phyloP scores from a whole-genome alignment of 2,113 vertebrate genomes.

The Anoura caudifer region DNA sequence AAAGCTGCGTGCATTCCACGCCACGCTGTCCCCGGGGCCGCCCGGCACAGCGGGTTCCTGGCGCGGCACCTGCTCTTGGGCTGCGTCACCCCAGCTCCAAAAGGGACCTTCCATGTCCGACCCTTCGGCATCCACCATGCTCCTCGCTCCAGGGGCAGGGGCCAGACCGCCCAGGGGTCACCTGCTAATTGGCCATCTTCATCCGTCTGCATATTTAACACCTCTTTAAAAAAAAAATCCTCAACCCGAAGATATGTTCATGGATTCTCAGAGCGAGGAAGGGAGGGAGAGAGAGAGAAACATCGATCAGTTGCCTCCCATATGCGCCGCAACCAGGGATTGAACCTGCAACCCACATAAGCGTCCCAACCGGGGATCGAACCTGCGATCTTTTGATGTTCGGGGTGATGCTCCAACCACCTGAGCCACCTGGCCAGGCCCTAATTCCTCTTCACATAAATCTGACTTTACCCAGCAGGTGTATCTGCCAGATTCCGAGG shows the following conservation, averaged over 20 bases:
- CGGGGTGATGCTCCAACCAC: no score
- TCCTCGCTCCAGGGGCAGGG: not conserved
- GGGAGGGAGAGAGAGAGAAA: no score
- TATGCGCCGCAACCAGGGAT: no score
- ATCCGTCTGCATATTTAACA: accelerated
- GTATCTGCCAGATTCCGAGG: not conserved
- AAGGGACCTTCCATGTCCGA: accelerated
- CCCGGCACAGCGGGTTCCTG: not conserved
- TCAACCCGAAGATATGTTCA: no score
- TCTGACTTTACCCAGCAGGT: not conserved
- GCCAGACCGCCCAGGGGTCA: accelerated
- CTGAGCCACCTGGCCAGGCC: no score
- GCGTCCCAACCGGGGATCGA: no score
- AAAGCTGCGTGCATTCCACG: not conserved
- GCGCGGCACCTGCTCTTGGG: accelerated
- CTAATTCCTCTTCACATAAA: not conserved
- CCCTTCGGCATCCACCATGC: accelerated
- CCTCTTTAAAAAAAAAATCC: no score
- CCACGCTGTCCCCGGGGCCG: accelerated
- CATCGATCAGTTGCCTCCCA: no score
- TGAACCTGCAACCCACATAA: no score
- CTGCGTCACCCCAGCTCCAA: accelerated
- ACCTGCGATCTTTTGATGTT: no score
- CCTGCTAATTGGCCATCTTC: accelerated
- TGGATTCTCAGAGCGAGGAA: no score